These are phyloP conservation scores for Eulithis testata DNA, from an alignment of 2,888 invertebrate genomes.

Conservation along the genomic window DNA sequence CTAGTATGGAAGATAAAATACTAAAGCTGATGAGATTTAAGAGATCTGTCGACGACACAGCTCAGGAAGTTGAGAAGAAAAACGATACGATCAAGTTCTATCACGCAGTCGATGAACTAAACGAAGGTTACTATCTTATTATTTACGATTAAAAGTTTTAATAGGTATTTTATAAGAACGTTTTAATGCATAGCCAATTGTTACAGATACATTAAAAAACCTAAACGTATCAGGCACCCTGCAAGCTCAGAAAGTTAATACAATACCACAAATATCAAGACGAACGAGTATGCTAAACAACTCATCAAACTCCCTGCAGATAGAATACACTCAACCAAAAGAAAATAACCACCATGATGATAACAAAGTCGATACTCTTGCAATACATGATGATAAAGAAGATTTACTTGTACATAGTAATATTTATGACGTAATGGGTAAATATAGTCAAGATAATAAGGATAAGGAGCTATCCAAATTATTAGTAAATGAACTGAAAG, in stretches of 20 bases:
- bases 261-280: conserved; percentile 50
- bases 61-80: conserved; percentile 25
- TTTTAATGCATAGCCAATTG: background rate
- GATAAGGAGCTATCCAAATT: conserved; percentile 70
- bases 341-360: conserved; percentile 59
- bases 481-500: conserved; percentile 70
- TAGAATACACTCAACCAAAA: conserved; percentile 62
- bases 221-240: conserved; percentile 64
- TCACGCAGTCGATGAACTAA: conserved; percentile 66
- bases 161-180: background rate
- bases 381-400: conserved; percentile 52
- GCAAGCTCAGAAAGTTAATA: conserved; percentile 55
- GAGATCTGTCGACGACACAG: conserved; percentile 55
- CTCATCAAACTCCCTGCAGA: conserved; percentile 59
- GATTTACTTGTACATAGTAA: conserved; percentile 50
- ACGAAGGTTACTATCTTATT: conserved; percentile 57
- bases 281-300: conserved; percentile 48
- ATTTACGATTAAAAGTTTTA: too few relatives aligned
- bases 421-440: conserved; percentile 54
- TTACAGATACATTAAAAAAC: conserved; percentile 68
- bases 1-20: conserved; percentile 43
- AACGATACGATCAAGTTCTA: conserved; percentile 63
- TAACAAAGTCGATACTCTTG: conserved; percentile 66
- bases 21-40: conserved; percentile 47
- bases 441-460: conserved; percentile 59